These are phyloP conservation scores for Herpetotheres cachinnans DNA, from an alignment of 2,113 vertebrate species.

Conservation along the genomic window DNA sequence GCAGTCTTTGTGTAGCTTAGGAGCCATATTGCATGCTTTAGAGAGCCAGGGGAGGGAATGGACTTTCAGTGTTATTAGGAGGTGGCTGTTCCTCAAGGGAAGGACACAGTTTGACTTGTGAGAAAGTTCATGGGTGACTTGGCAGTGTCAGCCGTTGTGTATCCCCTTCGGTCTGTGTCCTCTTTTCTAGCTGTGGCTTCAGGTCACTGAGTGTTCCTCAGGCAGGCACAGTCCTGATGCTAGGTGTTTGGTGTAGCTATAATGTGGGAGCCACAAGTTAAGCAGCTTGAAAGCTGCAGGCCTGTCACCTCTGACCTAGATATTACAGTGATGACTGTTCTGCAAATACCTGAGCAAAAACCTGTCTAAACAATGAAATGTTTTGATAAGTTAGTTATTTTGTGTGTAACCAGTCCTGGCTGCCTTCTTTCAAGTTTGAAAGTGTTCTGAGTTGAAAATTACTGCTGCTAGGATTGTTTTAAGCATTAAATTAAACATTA, in stretches of 20 bases:
- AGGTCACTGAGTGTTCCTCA: not conserved
- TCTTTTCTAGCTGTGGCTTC: not conserved
- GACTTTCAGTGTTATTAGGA: not conserved
- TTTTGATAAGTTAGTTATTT: conserved; percentile 14
- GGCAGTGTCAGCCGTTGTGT: not conserved
- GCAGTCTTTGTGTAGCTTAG: not conserved
- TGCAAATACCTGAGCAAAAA: not conserved
- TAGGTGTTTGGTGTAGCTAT: not conserved
- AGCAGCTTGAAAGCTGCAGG: conserved; percentile 3
- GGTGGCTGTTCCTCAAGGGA: not conserved
- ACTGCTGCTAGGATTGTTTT: not conserved
- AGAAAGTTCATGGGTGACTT: not conserved
- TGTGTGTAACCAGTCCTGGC: not conserved
- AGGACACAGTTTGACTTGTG: not conserved
- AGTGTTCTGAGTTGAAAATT: not conserved
- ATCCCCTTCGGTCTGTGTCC: not conserved
- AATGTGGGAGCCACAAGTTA: not conserved
- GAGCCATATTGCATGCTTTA: fast-evolving
- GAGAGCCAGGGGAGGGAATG: not conserved
- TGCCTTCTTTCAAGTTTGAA: not conserved
- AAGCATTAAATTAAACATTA: not conserved
- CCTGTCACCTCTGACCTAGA: conserved; percentile 32
- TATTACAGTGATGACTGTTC: conserved; percentile 14
- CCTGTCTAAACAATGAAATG: not conserved
- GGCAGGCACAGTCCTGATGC: not conserved